Base-by-base conservation (phyloP, 2,888 invertebrate species). In the Hirtodrosophila confusa region DNA sequence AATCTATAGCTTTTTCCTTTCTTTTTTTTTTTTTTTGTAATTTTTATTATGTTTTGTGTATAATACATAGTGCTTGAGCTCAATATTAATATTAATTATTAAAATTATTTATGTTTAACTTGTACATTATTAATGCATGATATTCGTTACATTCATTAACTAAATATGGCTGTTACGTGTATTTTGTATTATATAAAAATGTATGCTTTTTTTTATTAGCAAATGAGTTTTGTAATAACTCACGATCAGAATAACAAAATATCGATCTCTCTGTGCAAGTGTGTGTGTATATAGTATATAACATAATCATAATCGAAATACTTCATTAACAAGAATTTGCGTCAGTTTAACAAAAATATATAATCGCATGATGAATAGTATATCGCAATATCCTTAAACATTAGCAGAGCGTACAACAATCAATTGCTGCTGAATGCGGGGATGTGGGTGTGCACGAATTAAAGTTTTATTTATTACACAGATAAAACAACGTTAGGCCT, bases 111-210 rank as follows among this genome's bases (percentile, higher is more conserved):
- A 87, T 71, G 64, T 69, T 50, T 82, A 87, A 60, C 54, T 85
- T 80, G 66, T 82, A 86, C 83, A 86, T 82, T 69, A 82, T 85
- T 78, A 68, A 85, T 87, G 86, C 67, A 68, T 72, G 72, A 75
- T 82, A 65, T 69, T 80, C 62, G 43, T 74, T 69, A 62, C 12
- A 41, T 56, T 69, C 80, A 88, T 88, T 82, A 82, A 82, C 82
- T 88, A 88, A 83, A 86, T 82, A 82, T 82, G 82, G 82, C 82
- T 88, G 83, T 82, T 85, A 85, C 50, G 44, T 63, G 64, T 24
- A 31, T 37, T 44, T 49, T 40, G 37, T 57, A 48, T 62, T 45
- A 48, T 56, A 12, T 49, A 23, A 33, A 37, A 41, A 63, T 39
- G 17, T 54, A 10, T 44, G 35, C 10, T 44, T 56, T 29, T 37